Base-by-base conservation (phyloP, 1,140 invertebrate genomes). In the Stegodyphus mimosarum region DNA sequence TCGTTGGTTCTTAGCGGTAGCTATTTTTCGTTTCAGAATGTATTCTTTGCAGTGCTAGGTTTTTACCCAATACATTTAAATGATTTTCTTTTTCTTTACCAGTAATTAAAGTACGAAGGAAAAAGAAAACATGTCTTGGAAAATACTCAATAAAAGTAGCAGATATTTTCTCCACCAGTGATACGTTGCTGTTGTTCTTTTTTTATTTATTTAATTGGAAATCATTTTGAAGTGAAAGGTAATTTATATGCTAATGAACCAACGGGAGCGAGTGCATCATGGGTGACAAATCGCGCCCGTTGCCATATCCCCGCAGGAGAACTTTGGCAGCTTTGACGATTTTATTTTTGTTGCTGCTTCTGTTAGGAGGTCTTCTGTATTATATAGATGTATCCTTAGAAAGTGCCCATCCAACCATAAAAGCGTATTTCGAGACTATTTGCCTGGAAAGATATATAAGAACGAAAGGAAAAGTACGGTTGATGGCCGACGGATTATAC, bases 161-260 rank as follows among this genome's bases (percentile, higher is more conserved):
- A 33, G 33, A 33, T 33, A 33, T 33, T 33, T 33, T 33, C 33
- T 33, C 33, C 1, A 33, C 33, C 33, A 33, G 33, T 33, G 33
- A 33, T 33, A 33, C 33, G 33, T 33, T 33, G 33, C 33, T 33
- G 33, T 33, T 33, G 33, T 33, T 33, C 33, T 33, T 33, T 33
- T 33, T 33, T 33, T 33, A 33, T 33, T 33, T 33, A 33, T 10
- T 52, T 17, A 6, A 55, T 50, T 53, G 48, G 72, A 84, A 84
- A 75, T 69, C 81, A 84, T 75, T 83, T 70, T 53, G 81, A 18
- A 76, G 64, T 75, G 72, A 69, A 70, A 84, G 73, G 73, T 76
- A 84, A 84, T 84, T 84, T 84, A 84, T 84, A 84, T 84, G 81
- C 64, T 84, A 84, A 84, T 84, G 81, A 76, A 52, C 48, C 13